phyloP scores from a whole-genome alignment of 2,113 vertebrate genomes.

The Lycaon pictus region DNA sequence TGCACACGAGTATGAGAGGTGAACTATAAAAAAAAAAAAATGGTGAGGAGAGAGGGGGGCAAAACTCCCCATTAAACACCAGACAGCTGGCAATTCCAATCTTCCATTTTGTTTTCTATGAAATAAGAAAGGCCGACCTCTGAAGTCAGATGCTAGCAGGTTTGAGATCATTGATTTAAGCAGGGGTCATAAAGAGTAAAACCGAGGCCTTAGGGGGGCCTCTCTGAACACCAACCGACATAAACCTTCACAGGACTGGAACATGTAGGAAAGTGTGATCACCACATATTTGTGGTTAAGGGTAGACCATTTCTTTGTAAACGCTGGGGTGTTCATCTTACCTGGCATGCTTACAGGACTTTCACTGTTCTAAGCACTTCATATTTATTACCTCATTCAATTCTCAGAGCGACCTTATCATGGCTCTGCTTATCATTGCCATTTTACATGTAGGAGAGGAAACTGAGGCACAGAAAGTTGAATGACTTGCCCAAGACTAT shows the following conservation, averaged over 20 bases:
- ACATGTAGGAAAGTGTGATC: not conserved
- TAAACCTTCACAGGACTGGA: not conserved
- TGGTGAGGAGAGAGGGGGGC: not conserved
- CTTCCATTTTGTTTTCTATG: conserved; percentile 84
- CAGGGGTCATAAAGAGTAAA: not conserved
- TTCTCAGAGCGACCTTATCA: not conserved
- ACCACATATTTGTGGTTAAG: not conserved
- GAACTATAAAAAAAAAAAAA: conserved; percentile 87
- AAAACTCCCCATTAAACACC: conserved; percentile 81
- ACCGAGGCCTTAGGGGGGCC: not conserved
- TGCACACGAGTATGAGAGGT: conserved; percentile 85
- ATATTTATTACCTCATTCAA: not conserved
- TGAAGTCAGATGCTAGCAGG: conserved; percentile 72
- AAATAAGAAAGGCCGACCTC: conserved; percentile 80
- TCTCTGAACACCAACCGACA: not conserved
- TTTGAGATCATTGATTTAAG: conserved; percentile 70
- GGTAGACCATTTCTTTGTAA: not conserved
- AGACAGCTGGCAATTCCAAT: conserved; percentile 82
- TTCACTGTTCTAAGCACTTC: not conserved
- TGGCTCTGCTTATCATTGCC: not conserved
- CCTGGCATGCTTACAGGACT: not conserved
- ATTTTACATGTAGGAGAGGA: not conserved
- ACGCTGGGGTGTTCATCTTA: not conserved
- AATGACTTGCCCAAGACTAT: not conserved
- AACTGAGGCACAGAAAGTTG: not conserved